phyloP scores from a whole-genome alignment of 2,113 vertebrate genomes.

The Xiphophorus maculatus region DNA sequence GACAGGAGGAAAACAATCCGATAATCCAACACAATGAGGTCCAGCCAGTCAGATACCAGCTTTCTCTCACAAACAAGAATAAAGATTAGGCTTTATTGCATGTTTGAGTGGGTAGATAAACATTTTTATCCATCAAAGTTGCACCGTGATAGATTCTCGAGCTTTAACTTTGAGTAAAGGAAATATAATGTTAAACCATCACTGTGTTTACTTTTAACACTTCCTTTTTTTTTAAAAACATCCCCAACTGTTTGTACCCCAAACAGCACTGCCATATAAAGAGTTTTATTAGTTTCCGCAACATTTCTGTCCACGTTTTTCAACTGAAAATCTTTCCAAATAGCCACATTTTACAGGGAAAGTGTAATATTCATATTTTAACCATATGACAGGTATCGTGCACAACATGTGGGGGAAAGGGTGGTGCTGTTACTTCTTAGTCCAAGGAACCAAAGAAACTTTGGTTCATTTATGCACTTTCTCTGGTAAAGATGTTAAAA shows the following conservation, averaged over 20 bases:
- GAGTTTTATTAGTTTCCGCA: neutral
- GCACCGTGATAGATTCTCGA: too few relatives aligned
- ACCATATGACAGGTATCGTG: neutral
- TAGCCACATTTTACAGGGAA: neutral
- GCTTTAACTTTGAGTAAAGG: too few relatives aligned
- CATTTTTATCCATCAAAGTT: too few relatives aligned
- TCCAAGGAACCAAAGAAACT: neutral
- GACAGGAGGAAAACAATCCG: neutral
- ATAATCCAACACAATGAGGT: neutral
- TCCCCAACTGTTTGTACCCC: too few relatives aligned
- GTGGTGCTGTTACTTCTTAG: neutral
- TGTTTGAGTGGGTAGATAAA: too few relatives aligned
- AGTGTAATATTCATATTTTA: neutral
- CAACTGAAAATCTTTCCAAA: too few relatives aligned
- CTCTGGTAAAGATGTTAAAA: neutral
- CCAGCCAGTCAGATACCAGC: neutral
- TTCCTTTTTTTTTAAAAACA: too few relatives aligned
- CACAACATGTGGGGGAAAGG: neutral
- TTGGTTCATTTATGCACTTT: neutral
- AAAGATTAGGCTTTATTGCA: too few relatives aligned
- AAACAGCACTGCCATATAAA: neutral
- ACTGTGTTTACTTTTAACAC: too few relatives aligned
- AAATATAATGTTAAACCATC: too few relatives aligned
- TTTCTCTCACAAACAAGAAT: neutral
- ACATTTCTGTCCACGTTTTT: neutral